phyloP scores from a whole-genome alignment of 2,888 invertebrate genomes.

The Acronicta aceris region DNA sequence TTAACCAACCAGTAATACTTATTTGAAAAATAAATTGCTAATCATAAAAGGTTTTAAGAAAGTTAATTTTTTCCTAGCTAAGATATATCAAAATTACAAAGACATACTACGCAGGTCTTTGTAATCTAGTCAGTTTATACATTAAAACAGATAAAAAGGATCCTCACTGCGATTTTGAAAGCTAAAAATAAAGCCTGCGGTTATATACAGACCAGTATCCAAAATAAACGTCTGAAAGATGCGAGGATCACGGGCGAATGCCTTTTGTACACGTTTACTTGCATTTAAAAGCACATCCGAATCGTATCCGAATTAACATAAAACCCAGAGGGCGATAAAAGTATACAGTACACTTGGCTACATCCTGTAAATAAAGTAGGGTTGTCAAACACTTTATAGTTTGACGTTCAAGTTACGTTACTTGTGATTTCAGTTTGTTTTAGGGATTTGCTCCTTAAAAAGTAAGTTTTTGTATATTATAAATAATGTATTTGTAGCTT shows the following conservation, averaged over 20 bases:
- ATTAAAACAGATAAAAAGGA: slow-evolving; percentile 8
- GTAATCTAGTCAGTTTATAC: not conserved
- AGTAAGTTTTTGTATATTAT: not conserved
- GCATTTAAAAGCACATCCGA: slow-evolving; percentile 72
- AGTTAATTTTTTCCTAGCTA: not conserved
- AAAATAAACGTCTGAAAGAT: slow-evolving; percentile 40
- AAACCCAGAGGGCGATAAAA: slow-evolving; percentile 72
- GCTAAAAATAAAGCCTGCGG: slow-evolving; percentile 23
- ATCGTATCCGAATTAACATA: slow-evolving; percentile 77
- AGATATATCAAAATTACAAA: no score
- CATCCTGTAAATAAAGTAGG: slow-evolving; percentile 63
- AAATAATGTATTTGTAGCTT: not conserved
- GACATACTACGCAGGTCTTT: no score
- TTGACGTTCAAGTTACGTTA: slow-evolving; percentile 5
- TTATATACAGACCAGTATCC: slow-evolving; percentile 14
- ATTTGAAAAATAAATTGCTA: no score
- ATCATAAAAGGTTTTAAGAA: no score
- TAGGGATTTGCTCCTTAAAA: slow-evolving; percentile 1
- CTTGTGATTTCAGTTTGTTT: slow-evolving; percentile 1
- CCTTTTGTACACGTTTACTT: slow-evolving; percentile 57
- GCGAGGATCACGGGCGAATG: slow-evolving; percentile 48
- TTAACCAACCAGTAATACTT: no score
- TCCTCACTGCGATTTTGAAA: slow-evolving; percentile 3
- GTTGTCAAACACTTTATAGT: slow-evolving; percentile 48
- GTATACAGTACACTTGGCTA: slow-evolving; percentile 61